Evolutionary conservation across 1,140 invertebrate genomes (phyloP).

Genomic region (Anastatus disparis): DNA sequence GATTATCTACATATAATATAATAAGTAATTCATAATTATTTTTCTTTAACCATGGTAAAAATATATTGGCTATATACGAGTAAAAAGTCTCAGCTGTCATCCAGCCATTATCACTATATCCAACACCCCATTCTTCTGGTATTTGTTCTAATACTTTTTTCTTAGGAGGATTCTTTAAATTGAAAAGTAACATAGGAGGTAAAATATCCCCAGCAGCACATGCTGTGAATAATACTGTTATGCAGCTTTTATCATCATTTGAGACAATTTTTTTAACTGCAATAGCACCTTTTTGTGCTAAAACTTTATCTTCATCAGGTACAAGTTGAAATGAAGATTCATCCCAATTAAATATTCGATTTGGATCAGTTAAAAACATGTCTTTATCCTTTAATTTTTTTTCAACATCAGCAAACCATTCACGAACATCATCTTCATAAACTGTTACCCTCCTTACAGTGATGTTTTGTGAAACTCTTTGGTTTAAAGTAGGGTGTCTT

Average conservation of each 20-base stretch:
- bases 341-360: constrained; percentile 22
- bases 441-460: constrained; percentile 43
- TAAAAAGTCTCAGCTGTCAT: constrained; percentile 7
- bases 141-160: constrained; percentile 40
- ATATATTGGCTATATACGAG: constrained; percentile 34
- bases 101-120: constrained; percentile 39
- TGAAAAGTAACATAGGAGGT: constrained; percentile 54
- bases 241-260: constrained; percentile 43
- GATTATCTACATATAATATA: constrained; percentile 50
- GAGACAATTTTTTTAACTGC: constrained; percentile 26
- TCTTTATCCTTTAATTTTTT: background rate
- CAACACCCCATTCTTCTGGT: background rate
- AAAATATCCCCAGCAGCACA: constrained; percentile 49
- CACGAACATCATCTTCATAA: constrained; percentile 24
- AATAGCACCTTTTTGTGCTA: constrained; percentile 30
- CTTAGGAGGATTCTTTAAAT: constrained; percentile 51
- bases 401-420: no score
- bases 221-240: constrained; percentile 45
- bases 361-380: background rate
- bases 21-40: constrained; percentile 24
- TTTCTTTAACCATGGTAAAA: constrained; percentile 32
- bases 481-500: constrained; percentile 40
- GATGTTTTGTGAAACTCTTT: constrained; percentile 47
- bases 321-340: constrained; percentile 26
- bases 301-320: constrained; percentile 32